These are phyloP conservation scores for Hoplodrina ambigua DNA, from an alignment of 2,888 invertebrate species.

Conservation along the genomic window DNA sequence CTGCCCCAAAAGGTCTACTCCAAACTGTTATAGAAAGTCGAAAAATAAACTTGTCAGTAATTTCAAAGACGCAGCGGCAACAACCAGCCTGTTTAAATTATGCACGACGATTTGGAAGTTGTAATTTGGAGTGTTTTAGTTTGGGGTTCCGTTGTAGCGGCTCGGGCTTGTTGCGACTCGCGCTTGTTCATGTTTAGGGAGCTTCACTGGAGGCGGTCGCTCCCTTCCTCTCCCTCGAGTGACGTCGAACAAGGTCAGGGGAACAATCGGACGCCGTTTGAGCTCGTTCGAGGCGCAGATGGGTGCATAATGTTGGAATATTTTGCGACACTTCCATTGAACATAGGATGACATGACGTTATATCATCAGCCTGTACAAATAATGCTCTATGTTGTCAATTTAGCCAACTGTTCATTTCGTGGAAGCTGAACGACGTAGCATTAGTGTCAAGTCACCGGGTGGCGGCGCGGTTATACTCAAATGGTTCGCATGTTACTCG, in stretches of 20 bases:
- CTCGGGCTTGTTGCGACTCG: constrained; percentile 4
- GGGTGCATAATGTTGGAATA: constrained; percentile 21
- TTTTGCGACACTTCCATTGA: constrained; percentile 1
- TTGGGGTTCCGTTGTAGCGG: constrained; percentile 15
- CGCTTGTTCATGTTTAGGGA: constrained; percentile 19
- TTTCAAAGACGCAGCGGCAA: constrained; percentile 32
- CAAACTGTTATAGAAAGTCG: constrained; percentile 32
- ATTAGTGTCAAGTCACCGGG: constrained; percentile 6
- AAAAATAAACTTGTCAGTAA: constrained; percentile 53
- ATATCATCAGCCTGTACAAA: background rate
- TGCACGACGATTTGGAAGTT: constrained; percentile 44
- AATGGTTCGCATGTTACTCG: constrained; percentile 2
- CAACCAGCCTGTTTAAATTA: constrained; percentile 46
- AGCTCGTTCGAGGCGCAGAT: background rate
- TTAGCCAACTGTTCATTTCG: background rate
- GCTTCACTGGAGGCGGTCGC: constrained; percentile 9
- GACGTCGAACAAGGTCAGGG: constrained; percentile 11
- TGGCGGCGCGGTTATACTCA: background rate
- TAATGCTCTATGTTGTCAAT: background rate
- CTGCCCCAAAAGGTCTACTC: constrained; percentile 18
- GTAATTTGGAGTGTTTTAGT: constrained; percentile 44
- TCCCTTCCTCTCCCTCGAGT: background rate
- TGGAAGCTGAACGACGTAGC: background rate
- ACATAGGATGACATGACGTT: background rate
- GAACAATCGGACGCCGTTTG: background rate